Evolutionary conservation across 2,113 vertebrate genomes (phyloP), one percentile per base, ranked within the genome.

Genomic region (Drymodes brunneopygia): DNA sequence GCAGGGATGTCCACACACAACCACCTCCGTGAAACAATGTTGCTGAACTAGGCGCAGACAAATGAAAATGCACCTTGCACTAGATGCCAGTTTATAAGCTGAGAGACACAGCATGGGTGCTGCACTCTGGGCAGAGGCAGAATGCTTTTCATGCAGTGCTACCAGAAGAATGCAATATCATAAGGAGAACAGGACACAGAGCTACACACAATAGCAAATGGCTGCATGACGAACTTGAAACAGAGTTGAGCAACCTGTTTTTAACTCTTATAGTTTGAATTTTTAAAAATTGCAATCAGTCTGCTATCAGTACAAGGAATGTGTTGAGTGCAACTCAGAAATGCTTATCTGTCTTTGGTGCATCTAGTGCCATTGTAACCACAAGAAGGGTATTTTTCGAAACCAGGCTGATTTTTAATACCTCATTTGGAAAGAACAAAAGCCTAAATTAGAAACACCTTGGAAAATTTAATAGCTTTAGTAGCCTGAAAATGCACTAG

Each of bases 91-190:
- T 21, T 65, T 19, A 24, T 20, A 18, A 9, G 38, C 40, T 22
- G 57, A 62, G 70, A 50, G 61, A n/a, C 15, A 15, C 11, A 40
- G 35, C 25, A 9, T 0, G 0, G 60, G 11, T 21, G 31, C 27
- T 8, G 53, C 48, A 33, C 21, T 5, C 40, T 2, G 1, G 70
- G 36, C 28, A 61, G 40, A 61, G 42, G 28, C 45, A 62, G 42
- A 45, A 54, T 0, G 0, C 23, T 88, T 40, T 36, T 31, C 40
- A 40, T 4, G 4, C 50, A 19, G 14, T 17, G 21, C 16, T 11
- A 53, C 58, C 35, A 16, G 10, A 15, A 78, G 47, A 54, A 73
- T 10, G 18, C 23, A 58, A 1, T 6, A 33, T 14, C 11, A 2
- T 9, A 44, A 57, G 28, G 14, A 62, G 50, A 82, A 35, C 28